These are phyloP conservation scores for Drosophila setifemur DNA, from an alignment of 1,140 invertebrate species.

Conservation along the genomic window DNA sequence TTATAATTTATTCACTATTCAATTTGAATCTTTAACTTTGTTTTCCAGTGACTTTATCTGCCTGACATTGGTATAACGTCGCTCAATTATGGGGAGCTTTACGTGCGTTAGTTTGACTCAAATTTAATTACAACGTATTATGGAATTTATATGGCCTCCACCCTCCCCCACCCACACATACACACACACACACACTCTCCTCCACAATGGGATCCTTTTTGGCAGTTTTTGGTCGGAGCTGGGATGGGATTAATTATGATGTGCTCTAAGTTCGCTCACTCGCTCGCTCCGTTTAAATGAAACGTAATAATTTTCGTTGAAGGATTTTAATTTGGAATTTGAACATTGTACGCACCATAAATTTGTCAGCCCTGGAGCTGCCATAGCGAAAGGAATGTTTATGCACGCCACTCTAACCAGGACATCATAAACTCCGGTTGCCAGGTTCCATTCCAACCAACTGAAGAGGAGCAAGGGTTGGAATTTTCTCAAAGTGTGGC, in stretches of 20 bases:
- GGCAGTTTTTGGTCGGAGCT: constrained; percentile 7
- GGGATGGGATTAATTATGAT: constrained; percentile 82
- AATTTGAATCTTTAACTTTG: too few relatives aligned
- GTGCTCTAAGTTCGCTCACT: constrained; percentile 73
- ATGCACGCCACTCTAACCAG: constrained; percentile 22
- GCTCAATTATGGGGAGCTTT: constrained; percentile 73
- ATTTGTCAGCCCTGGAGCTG: constrained; percentile 40
- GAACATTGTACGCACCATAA: constrained; percentile 67
- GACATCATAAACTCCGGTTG: constrained; percentile 32
- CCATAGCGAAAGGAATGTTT: constrained; percentile 18
- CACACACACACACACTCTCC: too few relatives aligned
- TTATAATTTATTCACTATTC: too few relatives aligned
- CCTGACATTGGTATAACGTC: constrained; percentile 38
- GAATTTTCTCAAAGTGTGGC: background rate
- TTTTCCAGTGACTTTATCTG: constrained; percentile 8
- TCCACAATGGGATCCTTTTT: background rate
- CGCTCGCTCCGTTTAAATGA: constrained; percentile 72
- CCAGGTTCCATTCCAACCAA: background rate
- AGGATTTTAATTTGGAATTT: constrained; percentile 79
- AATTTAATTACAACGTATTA: constrained; percentile 82
- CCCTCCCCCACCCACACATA: constrained; percentile 8
- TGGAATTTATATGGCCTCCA: constrained; percentile 81
- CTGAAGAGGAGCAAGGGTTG: background rate
- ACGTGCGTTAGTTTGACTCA: constrained; percentile 71
- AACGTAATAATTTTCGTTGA: constrained; percentile 82